phyloP scores from a whole-genome alignment of 1,140 invertebrate species.

The Bombus sylvicola region DNA sequence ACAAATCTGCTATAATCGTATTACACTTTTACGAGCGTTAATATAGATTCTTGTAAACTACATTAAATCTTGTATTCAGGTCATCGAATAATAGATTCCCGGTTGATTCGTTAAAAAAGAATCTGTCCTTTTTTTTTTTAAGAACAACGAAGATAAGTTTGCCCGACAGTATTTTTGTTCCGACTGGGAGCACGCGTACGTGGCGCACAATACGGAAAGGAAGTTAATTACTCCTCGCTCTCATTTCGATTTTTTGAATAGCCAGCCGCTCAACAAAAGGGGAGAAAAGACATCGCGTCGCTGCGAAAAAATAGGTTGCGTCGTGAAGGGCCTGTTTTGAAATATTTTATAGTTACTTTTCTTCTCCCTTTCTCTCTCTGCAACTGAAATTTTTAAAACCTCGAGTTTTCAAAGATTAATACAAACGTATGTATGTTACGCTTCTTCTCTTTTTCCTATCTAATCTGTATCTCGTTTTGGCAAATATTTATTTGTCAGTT shows the following conservation, averaged over 20 bases:
- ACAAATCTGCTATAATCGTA: background rate
- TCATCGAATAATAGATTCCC: constrained; percentile 31
- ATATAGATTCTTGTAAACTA: background rate
- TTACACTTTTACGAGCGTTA: background rate
- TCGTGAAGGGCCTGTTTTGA: constrained; percentile 7
- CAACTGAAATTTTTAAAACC: constrained; percentile 1
- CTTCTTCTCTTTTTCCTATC: no score
- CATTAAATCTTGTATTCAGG: constrained; percentile 11
- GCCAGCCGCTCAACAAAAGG: constrained; percentile 14
- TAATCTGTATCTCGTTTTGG: background rate
- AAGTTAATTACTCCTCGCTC: constrained; percentile 52
- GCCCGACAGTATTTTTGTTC: constrained; percentile 35
- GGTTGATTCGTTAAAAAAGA: constrained; percentile 5
- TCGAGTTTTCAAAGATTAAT: background rate
- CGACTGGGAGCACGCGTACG: constrained; percentile 24
- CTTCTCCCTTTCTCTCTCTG: background rate
- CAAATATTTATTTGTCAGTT: background rate
- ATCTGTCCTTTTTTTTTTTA: constrained; percentile 15
- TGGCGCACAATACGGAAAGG: constrained; percentile 32
- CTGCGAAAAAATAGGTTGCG: constrained; percentile 26
- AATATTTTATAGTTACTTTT: background rate
- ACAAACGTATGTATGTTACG: background rate
- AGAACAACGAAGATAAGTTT: constrained; percentile 42
- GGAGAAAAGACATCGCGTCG: constrained; percentile 29
- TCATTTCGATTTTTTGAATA: constrained; percentile 48